A percentile compares a stretch with the other conserved stretches of the same genome.
phyloP scores from a whole-genome alignment of 1,140 invertebrate species.

The Zaprionus vittiger region DNA sequence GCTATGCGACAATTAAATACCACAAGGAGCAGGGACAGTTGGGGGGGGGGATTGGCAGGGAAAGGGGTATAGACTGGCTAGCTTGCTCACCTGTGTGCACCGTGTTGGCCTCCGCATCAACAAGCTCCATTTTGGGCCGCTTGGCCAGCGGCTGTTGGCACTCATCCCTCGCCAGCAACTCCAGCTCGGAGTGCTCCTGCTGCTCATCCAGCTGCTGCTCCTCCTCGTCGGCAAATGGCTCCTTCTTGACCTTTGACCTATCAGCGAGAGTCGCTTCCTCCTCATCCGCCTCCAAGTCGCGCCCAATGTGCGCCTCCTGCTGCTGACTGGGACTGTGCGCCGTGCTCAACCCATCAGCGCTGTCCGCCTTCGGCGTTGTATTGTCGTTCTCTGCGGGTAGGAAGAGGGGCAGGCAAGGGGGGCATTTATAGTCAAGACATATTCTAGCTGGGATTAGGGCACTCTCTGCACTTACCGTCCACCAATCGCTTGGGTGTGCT shows the following conservation, averaged over 20 bases:
- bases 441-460: no score
- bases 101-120: slow-evolving; percentile 94
- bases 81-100: slow-evolving; percentile 92
- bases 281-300: slow-evolving; percentile 11
- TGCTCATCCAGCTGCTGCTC: slow-evolving; percentile 49
- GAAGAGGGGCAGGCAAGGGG: background rate
- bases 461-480: slow-evolving; percentile 84
- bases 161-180: slow-evolving; percentile 52
- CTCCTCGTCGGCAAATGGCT: slow-evolving; percentile 80
- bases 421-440: background rate
- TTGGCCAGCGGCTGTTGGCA: slow-evolving; percentile 85
- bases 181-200: slow-evolving; percentile 27
- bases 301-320: slow-evolving; percentile 20
- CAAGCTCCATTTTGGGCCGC: slow-evolving; percentile 91
- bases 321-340: slow-evolving; percentile 35
- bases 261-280: slow-evolving; percentile 35
- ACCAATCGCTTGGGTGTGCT: slow-evolving; percentile 89
- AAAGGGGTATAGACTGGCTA: background rate
- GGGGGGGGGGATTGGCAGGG: background rate
- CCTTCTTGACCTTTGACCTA: slow-evolving; percentile 87
- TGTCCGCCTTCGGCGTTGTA: slow-evolving; percentile 75
- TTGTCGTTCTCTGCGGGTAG: slow-evolving; percentile 77
- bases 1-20: slow-evolving; percentile 45
- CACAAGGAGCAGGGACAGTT: background rate
- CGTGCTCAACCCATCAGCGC: slow-evolving; percentile 42